Evolutionary conservation across 2,888 invertebrate genomes (phyloP), one percentile per base, ranked within the genome.

Genomic region (Clivina fossor): DNA sequence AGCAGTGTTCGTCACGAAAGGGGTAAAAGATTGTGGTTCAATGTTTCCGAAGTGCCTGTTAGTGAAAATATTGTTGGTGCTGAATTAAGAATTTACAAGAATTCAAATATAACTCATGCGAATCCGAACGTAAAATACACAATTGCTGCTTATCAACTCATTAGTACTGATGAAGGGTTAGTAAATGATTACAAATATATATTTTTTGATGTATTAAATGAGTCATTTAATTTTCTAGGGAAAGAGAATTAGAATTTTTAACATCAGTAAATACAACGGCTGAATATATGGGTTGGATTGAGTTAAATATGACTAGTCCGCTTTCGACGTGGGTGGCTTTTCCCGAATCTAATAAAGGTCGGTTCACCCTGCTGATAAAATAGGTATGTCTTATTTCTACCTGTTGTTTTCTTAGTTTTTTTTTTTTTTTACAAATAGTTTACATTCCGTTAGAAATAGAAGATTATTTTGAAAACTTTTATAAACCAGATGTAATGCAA

Each of bases 21-120:
- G 66, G 93, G 93, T 2, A 84, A 90, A 66, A 83, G 91, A 57
- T 83, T 94, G 51, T 94, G 91, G 90, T 97, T 97, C 74, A 93
- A 96, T 75, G 88, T 93, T 54, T 83, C 88, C 3, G 92, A 93
- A 66, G 86, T 94, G 4, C 88, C 93, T 0, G 78, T 83, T 1
- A 88, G 87, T 60, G 90, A 93, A 65, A 80, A 81, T n/a, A 83
- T 93, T 24, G 85, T 93, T 63, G 86, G 88, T 53, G 93, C 93
- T 0, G 94, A 96, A 75, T 76, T 97, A 48, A 79, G 93, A 60
- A 77, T 96, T 15, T 95, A 86, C 71, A 87, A 90, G 66, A 80
- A 80, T 35, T 75, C 80, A 8, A 76, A 80, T 35, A 75, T 79
- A 65, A 63, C 67, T 65, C 72, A 32, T 71, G 76, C 58, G 72